Evolutionary conservation across 2,888 invertebrate species (phyloP).

Genomic region (Cerastis leucographa): DNA sequence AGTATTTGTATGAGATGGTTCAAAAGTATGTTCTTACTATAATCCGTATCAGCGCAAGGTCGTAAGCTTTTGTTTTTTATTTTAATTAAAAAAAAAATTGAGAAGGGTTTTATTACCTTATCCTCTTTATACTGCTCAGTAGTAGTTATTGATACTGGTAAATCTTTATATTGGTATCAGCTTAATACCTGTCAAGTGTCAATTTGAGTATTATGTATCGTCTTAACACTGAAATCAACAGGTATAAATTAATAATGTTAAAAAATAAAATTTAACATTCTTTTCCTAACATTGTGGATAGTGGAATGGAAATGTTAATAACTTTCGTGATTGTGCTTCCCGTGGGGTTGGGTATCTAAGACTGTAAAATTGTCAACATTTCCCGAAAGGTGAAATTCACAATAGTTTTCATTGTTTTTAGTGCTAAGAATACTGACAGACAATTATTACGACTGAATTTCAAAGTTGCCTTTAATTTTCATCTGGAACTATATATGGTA

Average conservation of each 20-base stretch:
- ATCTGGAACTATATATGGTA: too few relatives aligned
- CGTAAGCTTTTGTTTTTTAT: slow-evolving; percentile 15
- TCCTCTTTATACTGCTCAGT: not conserved
- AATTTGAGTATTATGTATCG: not conserved
- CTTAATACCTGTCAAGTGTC: not conserved
- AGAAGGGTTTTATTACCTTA: not conserved
- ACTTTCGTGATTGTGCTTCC: not conserved
- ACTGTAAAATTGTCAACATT: not conserved
- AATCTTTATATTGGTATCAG: not conserved
- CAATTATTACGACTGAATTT: too few relatives aligned
- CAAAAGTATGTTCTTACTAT: not conserved
- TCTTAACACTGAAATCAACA: not conserved
- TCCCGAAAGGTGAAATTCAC: too few relatives aligned
- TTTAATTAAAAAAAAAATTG: not conserved
- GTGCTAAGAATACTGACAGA: too few relatives aligned
- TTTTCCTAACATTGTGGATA: not conserved
- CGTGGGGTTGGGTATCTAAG: not conserved
- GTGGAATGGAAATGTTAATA: not conserved
- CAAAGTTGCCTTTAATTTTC: too few relatives aligned
- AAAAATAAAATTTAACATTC: not conserved
- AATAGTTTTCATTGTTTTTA: too few relatives aligned
- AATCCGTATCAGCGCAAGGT: not conserved
- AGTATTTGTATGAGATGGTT: not conserved
- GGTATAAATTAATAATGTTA: not conserved
- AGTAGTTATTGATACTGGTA: not conserved